phyloP scores from a whole-genome alignment of 1,140 invertebrate species.

The Propsilocerus akamusi region DNA sequence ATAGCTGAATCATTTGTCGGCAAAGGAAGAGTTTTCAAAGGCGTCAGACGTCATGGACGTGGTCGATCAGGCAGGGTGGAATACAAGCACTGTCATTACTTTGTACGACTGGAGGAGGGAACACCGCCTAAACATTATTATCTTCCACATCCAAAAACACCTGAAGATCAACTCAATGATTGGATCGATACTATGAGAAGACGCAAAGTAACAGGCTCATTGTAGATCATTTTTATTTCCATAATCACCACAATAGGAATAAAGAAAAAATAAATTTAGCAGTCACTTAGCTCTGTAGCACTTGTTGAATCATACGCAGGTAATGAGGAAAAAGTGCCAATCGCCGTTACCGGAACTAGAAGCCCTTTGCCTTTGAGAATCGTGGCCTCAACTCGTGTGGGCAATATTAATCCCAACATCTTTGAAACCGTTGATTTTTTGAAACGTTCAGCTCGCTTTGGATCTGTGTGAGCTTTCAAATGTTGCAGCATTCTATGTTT shows the following conservation, averaged over 20 bases:
- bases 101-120: conserved; percentile 80
- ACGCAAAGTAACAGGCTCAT: conserved; percentile 46
- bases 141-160: conserved; percentile 38
- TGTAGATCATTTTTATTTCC: conserved; percentile 27
- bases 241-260: not conserved
- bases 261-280: not conserved
- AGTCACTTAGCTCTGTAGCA: not conserved
- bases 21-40: conserved; percentile 61
- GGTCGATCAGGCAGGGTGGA: conserved; percentile 44
- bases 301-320: not conserved
- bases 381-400: conserved; percentile 12
- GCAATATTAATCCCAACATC: conserved; percentile 12
- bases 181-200: conserved; percentile 51
- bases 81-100: conserved; percentile 75
- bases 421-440: conserved; percentile 12
- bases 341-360: no score
- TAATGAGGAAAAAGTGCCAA: no score
- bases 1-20: conserved; percentile 69
- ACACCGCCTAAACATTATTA: conserved; percentile 72
- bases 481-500: not conserved
- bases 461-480: conserved; percentile 9
- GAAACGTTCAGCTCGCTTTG: conserved; percentile 15
- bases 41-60: conserved; percentile 62
- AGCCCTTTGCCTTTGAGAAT: conserved; percentile 14
- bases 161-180: conserved; percentile 49